These are phyloP conservation scores for Scomberomorus guttatus DNA, from an alignment of 2,797 vertebrate species.

Conservation along the genomic window DNA sequence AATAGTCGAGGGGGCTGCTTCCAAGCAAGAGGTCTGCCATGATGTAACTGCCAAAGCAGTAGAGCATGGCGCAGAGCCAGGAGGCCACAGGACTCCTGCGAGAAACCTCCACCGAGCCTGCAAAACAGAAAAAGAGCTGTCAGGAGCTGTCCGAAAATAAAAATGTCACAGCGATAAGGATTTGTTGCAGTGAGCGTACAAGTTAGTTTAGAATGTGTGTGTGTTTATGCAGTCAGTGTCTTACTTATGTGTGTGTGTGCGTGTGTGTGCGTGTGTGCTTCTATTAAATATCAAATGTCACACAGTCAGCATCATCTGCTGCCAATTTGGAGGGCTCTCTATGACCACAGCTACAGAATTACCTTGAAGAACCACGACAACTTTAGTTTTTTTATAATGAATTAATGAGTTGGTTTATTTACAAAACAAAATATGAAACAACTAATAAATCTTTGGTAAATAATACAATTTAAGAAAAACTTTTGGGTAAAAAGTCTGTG, in stretches of 20 bases:
- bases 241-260: too few relatives aligned
- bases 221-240: too few relatives aligned
- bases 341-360: background rate
- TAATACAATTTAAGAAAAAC: too few relatives aligned
- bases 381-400: background rate
- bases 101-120: constrained; percentile 92
- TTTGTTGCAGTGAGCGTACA: background rate
- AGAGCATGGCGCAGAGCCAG: constrained; percentile 98
- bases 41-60: constrained; percentile 98
- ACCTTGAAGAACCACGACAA: background rate
- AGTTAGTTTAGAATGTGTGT: background rate
- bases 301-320: too few relatives aligned
- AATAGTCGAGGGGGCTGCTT: constrained; percentile 90
- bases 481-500: too few relatives aligned
- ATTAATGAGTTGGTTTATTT: background rate
- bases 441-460: too few relatives aligned
- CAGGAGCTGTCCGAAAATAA: background rate
- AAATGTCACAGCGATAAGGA: background rate
- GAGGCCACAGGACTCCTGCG: constrained; percentile 93
- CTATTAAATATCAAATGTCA: too few relatives aligned
- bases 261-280: too few relatives aligned
- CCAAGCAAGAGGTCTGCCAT: constrained; percentile 95
- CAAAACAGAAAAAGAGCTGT: constrained; percentile 40
- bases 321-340: too few relatives aligned
- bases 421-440: background rate